A percentile compares a stretch with the other conserved stretches of the same genome.
Conservation (phyloP, 1,140 invertebrate genomes). For the Drosophila eugracilis region DNA sequence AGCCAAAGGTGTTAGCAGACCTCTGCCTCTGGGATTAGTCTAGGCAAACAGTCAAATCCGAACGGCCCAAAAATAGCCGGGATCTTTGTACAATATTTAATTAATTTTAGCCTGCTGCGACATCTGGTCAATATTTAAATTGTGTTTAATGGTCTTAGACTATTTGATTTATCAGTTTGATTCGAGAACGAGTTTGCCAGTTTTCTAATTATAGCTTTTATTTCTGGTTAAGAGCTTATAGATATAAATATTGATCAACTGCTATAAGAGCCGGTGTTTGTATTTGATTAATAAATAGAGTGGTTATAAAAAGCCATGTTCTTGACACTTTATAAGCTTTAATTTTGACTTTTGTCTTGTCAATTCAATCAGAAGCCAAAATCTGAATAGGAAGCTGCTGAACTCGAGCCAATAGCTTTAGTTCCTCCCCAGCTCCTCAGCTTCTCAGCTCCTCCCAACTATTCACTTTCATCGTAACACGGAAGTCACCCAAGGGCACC, state of each 20-base stretch:
- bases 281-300: too few relatives aligned
- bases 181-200: neutral
- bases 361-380: neutral
- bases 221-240: neutral
- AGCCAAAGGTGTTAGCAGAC: conserved; percentile 32
- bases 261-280: neutral
- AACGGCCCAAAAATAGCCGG: conserved; percentile 13
- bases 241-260: neutral
- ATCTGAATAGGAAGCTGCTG: conserved; percentile 1
- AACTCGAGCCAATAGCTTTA: conserved; percentile 1
- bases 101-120: conserved; percentile 5
- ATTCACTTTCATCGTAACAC: conserved; percentile 44
- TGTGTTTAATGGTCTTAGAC: neutral
- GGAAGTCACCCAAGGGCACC: conserved; percentile 36
- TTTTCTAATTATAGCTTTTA: conserved; percentile 1
- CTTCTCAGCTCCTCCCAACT: too few relatives aligned
- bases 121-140: conserved; percentile 6
- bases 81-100: conserved; percentile 16
- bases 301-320: too few relatives aligned
- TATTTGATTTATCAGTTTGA: neutral
- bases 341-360: too few relatives aligned
- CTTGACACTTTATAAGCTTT: too few relatives aligned
- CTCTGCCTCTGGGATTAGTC: conserved; percentile 20
- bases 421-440: conserved; percentile 4
- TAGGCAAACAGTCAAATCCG: conserved; percentile 17